Evolutionary conservation across 1,140 invertebrate species (phyloP), one percentile per base, ranked within the genome.

Genomic region (Drosophila auraria): DNA sequence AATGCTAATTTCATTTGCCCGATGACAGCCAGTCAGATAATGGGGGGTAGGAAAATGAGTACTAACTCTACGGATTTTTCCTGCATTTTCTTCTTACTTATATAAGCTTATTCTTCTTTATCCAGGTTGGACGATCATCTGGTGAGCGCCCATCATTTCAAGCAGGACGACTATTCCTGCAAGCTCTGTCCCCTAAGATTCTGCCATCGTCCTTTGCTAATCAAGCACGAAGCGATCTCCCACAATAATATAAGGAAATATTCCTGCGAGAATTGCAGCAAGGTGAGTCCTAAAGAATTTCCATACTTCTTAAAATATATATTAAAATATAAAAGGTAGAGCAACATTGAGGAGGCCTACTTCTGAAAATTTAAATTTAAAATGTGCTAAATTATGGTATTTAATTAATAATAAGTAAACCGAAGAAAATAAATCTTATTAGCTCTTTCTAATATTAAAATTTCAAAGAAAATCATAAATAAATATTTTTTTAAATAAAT

Each of bases 241-340:
- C 97, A 98, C 93, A 96, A 97, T 2, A 96, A 96, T 75, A 94
- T 95, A 5, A 94, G 95, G 60, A 97, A 96, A 91, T 99, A 98
- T 93, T 95, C 97, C 27, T 99, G 98, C 93, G 98, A 99, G 92
- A 98, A 98, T 93, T 99, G 98, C 92, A 95, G 97, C 75, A 98
- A 98, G 95, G 96, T 96, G 92, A 94, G 93, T 83, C 7, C 27
- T 30, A 3, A 3, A 25, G 2, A 25, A 25, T 1, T 25, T 7
- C n/a, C n/a, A n/a, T n/a, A n/a, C n/a, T n/a, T n/a, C n/a, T n/a
- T 1, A 1, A 6, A 30, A 30, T 7, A 30, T 7, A 6, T 7
- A 30, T 30, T 30, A 7, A 30, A 30, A 30, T 30, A 30, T 7
- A 30, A 30, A 6, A 27, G 27, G 27, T 27, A 27, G 6, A 27